Conservation (phyloP, 2,888 invertebrate genomes). For the Plemyria rubiginata region DNA sequence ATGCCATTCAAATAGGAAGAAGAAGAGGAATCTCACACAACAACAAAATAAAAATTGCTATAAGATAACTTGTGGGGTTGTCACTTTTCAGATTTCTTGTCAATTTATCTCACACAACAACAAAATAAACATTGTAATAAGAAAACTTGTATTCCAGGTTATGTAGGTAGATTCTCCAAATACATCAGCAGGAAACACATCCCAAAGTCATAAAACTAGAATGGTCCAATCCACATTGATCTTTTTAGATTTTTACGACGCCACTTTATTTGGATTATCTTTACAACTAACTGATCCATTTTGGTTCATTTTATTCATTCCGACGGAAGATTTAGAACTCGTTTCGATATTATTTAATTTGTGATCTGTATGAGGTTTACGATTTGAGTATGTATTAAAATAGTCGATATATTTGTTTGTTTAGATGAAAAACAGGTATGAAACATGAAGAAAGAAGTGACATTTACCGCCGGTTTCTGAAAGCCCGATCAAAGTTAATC, state of each 20-base stretch:
- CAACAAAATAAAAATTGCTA: no score
- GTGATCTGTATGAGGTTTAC: slow-evolving; percentile 2
- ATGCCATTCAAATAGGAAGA: no score
- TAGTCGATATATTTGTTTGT: no score
- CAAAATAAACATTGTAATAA: background rate
- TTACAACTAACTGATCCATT: slow-evolving; percentile 17
- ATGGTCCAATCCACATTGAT: slow-evolving; percentile 12
- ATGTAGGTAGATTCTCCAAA: slow-evolving; percentile 2
- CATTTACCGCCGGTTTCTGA: no score
- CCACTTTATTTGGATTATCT: slow-evolving; percentile 20
- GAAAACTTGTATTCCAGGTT: background rate
- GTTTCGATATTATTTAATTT: slow-evolving; percentile 12
- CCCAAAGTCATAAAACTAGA: slow-evolving; percentile 3
- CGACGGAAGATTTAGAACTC: slow-evolving; percentile 5
- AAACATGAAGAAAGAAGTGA: no score
- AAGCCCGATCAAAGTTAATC: no score
- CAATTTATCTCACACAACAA: no score
- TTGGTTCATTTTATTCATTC: slow-evolving; percentile 4
- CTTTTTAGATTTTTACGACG: slow-evolving; percentile 19
- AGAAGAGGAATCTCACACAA: no score
- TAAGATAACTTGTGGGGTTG: no score
- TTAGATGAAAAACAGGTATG: no score
- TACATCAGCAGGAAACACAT: background rate
- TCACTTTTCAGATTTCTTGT: no score
- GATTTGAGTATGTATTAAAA: background rate